A percentile compares a stretch with the other conserved stretches of the same genome.
phyloP scores from a whole-genome alignment of 2,113 vertebrate genomes.

The Syngnathoides biaculeatus region DNA sequence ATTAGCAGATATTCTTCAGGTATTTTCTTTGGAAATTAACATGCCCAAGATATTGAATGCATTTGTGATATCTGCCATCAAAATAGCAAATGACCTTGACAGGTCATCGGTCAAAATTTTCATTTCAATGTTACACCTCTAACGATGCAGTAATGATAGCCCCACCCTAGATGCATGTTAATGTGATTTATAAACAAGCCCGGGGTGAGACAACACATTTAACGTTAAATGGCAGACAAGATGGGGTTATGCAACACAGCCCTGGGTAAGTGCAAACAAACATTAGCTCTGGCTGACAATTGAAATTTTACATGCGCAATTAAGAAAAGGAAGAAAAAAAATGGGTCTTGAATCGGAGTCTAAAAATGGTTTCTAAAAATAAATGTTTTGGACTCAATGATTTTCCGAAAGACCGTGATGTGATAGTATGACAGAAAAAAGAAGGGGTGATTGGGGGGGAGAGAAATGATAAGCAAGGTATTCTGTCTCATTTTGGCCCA shows the following conservation, averaged over 20 bases:
- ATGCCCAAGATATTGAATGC: too few relatives aligned
- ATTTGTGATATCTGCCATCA: too few relatives aligned
- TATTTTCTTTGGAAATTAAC: too few relatives aligned
- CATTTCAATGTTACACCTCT: not conserved
- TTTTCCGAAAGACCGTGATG: not conserved
- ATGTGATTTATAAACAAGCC: not conserved
- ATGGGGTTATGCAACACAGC: not conserved
- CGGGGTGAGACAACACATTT: not conserved
- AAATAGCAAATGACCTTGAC: too few relatives aligned
- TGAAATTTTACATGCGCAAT: not conserved
- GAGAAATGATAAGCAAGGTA: slow-evolving; percentile 51
- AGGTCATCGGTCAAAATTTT: not conserved
- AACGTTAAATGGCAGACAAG: not conserved
- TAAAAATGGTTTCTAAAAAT: not conserved
- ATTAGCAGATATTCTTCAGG: too few relatives aligned
- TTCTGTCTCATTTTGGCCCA: slow-evolving; percentile 52
- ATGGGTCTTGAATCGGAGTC: not conserved
- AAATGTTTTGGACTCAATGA: not conserved
- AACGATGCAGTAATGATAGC: not conserved
- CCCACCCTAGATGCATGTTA: not conserved
- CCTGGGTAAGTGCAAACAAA: not conserved
- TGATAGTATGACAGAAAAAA: not conserved
- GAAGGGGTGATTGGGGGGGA: slow-evolving; percentile 9
- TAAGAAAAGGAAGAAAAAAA: not conserved
- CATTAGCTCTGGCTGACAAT: not conserved